Evolutionary conservation across 2,888 invertebrate genomes (phyloP), one percentile per base, ranked within the genome.

Genomic region (Rhagonycha lutea): DNA sequence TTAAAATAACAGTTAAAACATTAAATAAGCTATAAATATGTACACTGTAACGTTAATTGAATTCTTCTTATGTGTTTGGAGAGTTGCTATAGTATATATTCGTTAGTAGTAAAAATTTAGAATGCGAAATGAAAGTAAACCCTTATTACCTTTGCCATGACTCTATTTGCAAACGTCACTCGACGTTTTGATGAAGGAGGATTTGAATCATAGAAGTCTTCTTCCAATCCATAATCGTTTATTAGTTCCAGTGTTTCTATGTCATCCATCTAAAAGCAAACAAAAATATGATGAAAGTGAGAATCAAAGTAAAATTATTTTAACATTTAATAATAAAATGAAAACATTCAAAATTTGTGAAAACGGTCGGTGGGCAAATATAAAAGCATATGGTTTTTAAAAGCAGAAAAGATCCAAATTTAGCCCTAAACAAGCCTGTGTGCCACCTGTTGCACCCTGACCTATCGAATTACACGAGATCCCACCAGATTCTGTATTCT

Each of bases 181-280:
- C 83, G 83, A 14, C 86, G 82, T 78, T 86, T 84, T 88, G 78
- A 89, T 88, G 4, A 89, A 86, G 88, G 91, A 76, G 91, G 89
- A 78, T 90, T 90, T 67, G 91, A 91, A 83, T 93, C 93, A 87
- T 93, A 93, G 86, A 93, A 93, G 80, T 92, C 92, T 79, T 93
- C 91, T 83, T 93, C 93, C 82, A 93, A 90, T 79, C 91, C 92
- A 86, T 92, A 93, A 86, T 93, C 93, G 85, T 91, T 90, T 81
- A 91, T 90, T 81, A 91, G 90, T 70, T 91, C 87, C 79, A 84
- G 85, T 24, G 83, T 89, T 85, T 92, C 92, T 89, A 92, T 88
- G 89, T 91, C 91, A 73, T 74, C 77, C 91, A 92, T 91, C 89
- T 88, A 89, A 88, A 90, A 90, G n/a, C 75, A 79, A 73, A 71